Conservation (phyloP, 1,140 invertebrate species). For the Cataglyphis hispanica region DNA sequence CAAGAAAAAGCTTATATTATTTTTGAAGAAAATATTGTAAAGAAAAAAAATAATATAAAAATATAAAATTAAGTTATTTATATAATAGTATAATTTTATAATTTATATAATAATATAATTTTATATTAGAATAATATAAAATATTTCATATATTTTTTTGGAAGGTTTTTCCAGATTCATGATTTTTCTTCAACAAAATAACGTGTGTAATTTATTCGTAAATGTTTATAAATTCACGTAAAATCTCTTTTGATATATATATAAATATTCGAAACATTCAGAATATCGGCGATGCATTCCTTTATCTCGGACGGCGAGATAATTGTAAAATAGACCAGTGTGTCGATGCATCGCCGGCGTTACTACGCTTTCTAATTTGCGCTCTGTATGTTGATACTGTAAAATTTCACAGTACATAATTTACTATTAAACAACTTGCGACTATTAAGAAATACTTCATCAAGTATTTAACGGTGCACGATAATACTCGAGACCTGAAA, state of each 20-base stretch:
- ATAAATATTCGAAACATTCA: background rate
- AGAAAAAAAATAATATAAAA: background rate
- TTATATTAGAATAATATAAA: background rate
- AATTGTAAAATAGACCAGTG: conserved; percentile 62
- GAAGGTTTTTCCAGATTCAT: background rate
- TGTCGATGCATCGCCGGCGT: conserved; percentile 40
- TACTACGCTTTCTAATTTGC: conserved; percentile 63
- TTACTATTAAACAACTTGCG: conserved; percentile 38
- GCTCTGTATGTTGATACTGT: conserved; percentile 21
- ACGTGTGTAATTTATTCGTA: background rate
- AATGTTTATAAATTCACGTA: background rate
- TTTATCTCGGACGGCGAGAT: conserved; percentile 31
- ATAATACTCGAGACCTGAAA: conserved; percentile 6
- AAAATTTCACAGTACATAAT: conserved; percentile 57
- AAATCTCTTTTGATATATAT: background rate
- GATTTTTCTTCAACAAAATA: background rate
- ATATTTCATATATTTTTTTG: background rate
- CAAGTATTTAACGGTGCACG: conserved; percentile 18
- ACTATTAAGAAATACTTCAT: conserved; percentile 26
- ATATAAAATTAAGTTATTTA: too few relatives aligned
- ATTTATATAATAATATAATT: too few relatives aligned
- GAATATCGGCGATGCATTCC: conserved; percentile 1
- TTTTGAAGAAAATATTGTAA: background rate
- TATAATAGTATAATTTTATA: too few relatives aligned
- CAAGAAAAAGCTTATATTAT: background rate